Percentiles rank a stretch among this genome's conserved stretches.
Evolutionary conservation across 2,888 invertebrate genomes (phyloP).

Genomic region (Nymphalis urticae): DNA sequence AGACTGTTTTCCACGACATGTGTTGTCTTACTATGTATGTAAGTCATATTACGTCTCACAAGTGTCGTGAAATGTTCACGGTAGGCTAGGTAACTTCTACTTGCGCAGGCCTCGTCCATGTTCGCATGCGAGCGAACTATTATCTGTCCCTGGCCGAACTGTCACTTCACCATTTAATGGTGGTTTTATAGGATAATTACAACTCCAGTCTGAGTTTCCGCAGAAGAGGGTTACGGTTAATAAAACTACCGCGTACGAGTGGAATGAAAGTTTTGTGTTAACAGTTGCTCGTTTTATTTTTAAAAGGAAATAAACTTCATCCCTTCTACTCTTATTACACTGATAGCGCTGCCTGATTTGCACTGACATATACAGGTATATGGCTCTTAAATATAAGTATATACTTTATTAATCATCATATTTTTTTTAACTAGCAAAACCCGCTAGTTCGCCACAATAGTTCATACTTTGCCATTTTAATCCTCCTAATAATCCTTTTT

Average conservation of each 20-base stretch:
- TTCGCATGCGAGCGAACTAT: slow-evolving; percentile 1
- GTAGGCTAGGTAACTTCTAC: too few species aligned
- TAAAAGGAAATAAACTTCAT: not conserved
- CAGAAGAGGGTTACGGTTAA: slow-evolving; percentile 20
- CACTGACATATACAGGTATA: too few species aligned
- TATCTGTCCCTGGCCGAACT: slow-evolving; percentile 14
- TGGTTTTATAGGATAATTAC: slow-evolving; percentile 34
- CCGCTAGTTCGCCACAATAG: too few species aligned
- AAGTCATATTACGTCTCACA: not conserved
- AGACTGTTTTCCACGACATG: not conserved
- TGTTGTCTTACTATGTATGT: not conserved
- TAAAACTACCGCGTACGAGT: slow-evolving; percentile 12
- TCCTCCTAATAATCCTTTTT: too few species aligned
- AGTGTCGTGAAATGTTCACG: too few species aligned
- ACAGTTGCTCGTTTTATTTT: slow-evolving; percentile 11
- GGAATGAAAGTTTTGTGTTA: slow-evolving; percentile 13
- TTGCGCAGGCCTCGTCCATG: not conserved
- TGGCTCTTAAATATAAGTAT: too few species aligned
- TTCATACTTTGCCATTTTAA: too few species aligned
- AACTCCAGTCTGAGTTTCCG: slow-evolving; percentile 10
- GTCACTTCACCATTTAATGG: slow-evolving; percentile 35
- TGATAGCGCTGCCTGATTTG: not conserved
- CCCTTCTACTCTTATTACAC: not conserved
- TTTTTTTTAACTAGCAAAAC: too few species aligned
- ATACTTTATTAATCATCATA: too few species aligned